These are phyloP conservation scores for Climacteris rufus DNA, from an alignment of 2,113 vertebrate species.

Conservation along the genomic window DNA sequence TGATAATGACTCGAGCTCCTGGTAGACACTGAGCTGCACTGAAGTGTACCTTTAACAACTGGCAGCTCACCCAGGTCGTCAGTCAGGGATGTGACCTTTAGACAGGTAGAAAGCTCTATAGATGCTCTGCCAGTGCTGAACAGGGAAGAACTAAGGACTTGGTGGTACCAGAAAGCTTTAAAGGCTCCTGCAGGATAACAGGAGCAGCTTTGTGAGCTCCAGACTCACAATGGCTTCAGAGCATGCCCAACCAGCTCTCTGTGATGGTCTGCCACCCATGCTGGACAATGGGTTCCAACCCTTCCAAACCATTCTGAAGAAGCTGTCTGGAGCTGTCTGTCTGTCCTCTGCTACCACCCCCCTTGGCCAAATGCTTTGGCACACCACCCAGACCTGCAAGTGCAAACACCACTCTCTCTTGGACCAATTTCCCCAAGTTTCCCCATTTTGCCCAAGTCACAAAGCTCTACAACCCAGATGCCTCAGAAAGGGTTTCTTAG, in stretches of 20 bases:
- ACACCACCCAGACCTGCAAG: not conserved
- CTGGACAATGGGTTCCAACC: not conserved
- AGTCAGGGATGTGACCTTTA: not conserved
- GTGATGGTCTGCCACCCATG: accelerated
- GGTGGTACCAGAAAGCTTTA: not conserved
- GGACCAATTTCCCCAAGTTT: not conserved
- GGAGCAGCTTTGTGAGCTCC: not conserved
- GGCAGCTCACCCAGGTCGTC: not conserved
- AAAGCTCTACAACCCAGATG: not conserved
- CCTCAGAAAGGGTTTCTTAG: not conserved
- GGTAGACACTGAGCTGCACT: not conserved
- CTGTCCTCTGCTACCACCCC: not conserved
- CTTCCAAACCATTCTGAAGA: not conserved
- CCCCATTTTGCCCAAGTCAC: not conserved
- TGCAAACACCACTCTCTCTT: not conserved
- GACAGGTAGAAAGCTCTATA: not conserved
- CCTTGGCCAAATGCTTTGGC: not conserved
- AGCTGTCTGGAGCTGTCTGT: not conserved
- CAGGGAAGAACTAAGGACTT: not conserved
- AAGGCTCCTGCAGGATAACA: not conserved
- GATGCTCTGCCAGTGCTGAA: not conserved
- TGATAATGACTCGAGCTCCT: not conserved
- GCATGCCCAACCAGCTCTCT: not conserved
- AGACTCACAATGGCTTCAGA: not conserved
- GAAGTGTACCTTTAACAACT: not conserved